These are phyloP conservation scores for Druceiella hillmani DNA, from an alignment of 2,888 invertebrate species.

Conservation along the genomic window DNA sequence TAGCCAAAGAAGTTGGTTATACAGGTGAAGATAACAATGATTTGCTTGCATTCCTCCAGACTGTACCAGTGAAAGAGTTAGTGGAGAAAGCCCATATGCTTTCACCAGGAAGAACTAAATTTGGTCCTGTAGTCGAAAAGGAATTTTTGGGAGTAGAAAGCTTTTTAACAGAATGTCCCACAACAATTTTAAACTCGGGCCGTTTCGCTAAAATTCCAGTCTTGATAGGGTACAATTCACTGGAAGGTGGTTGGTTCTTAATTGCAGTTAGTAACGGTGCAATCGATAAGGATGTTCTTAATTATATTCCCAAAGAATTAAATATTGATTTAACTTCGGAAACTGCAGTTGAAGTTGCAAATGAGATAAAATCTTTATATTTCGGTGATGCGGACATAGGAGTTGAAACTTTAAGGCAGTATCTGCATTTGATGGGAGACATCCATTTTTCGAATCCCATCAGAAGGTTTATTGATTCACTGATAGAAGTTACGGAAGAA, in stretches of 20 bases:
- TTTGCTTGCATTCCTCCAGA: constrained; percentile 35
- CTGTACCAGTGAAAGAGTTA: constrained; percentile 37
- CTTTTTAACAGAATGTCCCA: constrained; percentile 35
- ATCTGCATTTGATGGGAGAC: constrained; percentile 36
- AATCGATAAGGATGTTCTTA: constrained; percentile 34
- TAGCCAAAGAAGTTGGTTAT: constrained; percentile 35
- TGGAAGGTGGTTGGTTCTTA: constrained; percentile 28
- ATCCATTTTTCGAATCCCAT: constrained; percentile 32
- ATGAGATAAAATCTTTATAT: constrained; percentile 34
- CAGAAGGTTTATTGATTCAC: constrained; percentile 36
- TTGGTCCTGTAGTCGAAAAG: constrained; percentile 36
- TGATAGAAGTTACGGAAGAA: constrained; percentile 35
- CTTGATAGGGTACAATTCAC: constrained; percentile 36
- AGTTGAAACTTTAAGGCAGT: constrained; percentile 32
- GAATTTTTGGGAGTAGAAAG: constrained; percentile 40
- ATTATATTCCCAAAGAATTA: constrained; percentile 34
- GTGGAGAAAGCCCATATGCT: constrained; percentile 32
- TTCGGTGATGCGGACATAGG: constrained; percentile 32
- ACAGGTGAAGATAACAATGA: constrained; percentile 35
- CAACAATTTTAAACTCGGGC: constrained; percentile 37
- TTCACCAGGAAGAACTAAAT: constrained; percentile 23
- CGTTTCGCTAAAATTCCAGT: constrained; percentile 36
- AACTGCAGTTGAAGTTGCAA: constrained; percentile 32
- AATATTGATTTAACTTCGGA: constrained; percentile 33
- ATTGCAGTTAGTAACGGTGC: constrained; percentile 22